Evolutionary conservation across 1,140 invertebrate genomes (phyloP).

Genomic region (Drosophila ironensis): DNA sequence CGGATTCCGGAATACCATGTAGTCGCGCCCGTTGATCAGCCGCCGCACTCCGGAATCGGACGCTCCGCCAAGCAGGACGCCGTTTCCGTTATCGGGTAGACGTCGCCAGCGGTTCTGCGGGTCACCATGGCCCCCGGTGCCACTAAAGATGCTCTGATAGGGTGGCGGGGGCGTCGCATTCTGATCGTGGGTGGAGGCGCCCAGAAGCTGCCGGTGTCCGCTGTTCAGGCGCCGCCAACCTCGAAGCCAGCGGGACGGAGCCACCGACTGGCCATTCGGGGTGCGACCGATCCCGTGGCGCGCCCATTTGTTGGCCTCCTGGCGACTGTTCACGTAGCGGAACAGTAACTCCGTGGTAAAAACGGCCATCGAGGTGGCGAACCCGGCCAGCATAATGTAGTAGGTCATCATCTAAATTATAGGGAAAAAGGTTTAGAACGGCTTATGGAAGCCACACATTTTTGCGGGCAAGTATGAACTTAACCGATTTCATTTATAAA

Average conservation of each 20-base stretch:
- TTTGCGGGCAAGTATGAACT: too few relatives aligned
- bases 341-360: slow-evolving; percentile 86
- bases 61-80: slow-evolving; percentile 32
- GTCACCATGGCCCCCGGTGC: slow-evolving; percentile 7
- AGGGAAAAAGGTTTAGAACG: too few relatives aligned
- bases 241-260: slow-evolving; percentile 59
- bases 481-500: background rate
- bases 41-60: slow-evolving; percentile 76
- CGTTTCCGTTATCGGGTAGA: slow-evolving; percentile 56
- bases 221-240: slow-evolving; percentile 35
- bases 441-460: too few relatives aligned
- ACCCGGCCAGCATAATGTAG: slow-evolving; percentile 85
- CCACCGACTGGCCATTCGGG: slow-evolving; percentile 55
- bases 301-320: slow-evolving; percentile 66
- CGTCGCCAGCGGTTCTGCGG: slow-evolving; percentile 77
- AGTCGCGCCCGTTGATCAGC: slow-evolving; percentile 89
- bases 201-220: slow-evolving; percentile 46
- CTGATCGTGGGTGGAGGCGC: slow-evolving; percentile 35
- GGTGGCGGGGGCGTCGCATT: slow-evolving; percentile 83
- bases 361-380: slow-evolving; percentile 84
- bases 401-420: slow-evolving; percentile 84
- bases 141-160: slow-evolving; percentile 78
- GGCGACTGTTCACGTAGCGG: slow-evolving; percentile 69
- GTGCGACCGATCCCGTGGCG: slow-evolving; percentile 57
- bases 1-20: slow-evolving; percentile 85